phyloP scores from a whole-genome alignment of 2,797 vertebrate genomes.

The Zenarchopterus dispar region DNA sequence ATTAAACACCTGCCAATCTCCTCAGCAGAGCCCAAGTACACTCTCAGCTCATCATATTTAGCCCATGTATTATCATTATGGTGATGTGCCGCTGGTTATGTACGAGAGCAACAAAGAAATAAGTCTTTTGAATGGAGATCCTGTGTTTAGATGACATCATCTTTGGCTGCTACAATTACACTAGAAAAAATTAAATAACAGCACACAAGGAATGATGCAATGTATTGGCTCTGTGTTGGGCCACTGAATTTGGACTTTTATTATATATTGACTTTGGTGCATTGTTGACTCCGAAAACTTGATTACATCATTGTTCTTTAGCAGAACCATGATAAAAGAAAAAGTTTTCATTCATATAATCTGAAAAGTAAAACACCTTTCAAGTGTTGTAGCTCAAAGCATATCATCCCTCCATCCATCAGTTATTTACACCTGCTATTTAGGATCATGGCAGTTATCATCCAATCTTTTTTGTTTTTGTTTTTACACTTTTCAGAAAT shows the following conservation, averaged over 20 bases:
- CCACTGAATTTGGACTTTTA: constrained; percentile 66
- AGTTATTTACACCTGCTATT: too few relatives aligned
- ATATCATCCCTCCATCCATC: too few relatives aligned
- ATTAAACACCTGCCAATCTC: constrained; percentile 77
- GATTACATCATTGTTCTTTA: constrained; percentile 59
- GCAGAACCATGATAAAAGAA: constrained; percentile 32
- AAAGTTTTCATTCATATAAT: constrained; percentile 15
- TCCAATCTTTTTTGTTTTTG: too few relatives aligned
- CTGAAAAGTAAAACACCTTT: too few relatives aligned
- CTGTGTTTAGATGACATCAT: constrained; percentile 79
- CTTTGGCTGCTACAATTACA: constrained; percentile 67
- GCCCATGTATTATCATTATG: constrained; percentile 77
- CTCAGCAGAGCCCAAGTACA: constrained; percentile 52
- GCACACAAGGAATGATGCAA: constrained; percentile 69
- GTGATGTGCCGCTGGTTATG: constrained; percentile 53
- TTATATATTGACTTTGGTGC: constrained; percentile 61
- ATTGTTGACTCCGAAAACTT: constrained; percentile 65
- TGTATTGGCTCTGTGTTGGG: constrained; percentile 59
- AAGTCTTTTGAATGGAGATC: constrained; percentile 69
- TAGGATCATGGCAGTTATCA: too few relatives aligned
- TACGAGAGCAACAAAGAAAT: constrained; percentile 68
- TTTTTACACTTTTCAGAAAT: too few relatives aligned
- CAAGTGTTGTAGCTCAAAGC: neutral
- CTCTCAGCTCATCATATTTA: constrained; percentile 57
- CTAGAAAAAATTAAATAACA: constrained; percentile 73